These are phyloP conservation scores for Scaeva pyrastri DNA, from an alignment of 2,888 invertebrate species.

Conservation along the genomic window DNA sequence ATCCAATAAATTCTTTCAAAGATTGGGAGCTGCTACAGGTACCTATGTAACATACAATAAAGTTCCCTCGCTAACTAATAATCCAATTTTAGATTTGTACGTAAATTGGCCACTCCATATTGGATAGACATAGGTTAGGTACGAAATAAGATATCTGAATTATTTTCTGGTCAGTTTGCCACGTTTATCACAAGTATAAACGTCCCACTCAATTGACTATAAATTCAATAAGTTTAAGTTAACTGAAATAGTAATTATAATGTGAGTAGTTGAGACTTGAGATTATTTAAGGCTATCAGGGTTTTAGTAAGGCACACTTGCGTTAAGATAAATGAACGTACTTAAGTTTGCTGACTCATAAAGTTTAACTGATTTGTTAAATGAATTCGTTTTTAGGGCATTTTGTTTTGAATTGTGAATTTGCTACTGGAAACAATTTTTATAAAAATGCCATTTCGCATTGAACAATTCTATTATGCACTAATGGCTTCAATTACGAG, in stretches of 20 bases:
- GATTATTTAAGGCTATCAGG: slow-evolving; percentile 21
- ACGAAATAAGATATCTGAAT: slow-evolving; percentile 34
- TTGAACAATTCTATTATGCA: too few relatives aligned
- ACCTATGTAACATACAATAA: not conserved
- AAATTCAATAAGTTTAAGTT: slow-evolving; percentile 37
- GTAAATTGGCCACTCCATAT: not conserved
- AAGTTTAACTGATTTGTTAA: not conserved
- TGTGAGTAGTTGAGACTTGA: slow-evolving; percentile 14
- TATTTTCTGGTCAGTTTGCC: slow-evolving; percentile 53
- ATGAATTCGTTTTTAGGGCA: not conserved
- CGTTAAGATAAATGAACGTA: slow-evolving; percentile 16
- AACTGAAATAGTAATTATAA: slow-evolving; percentile 22
- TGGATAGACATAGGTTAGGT: not conserved
- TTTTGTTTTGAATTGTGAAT: not conserved
- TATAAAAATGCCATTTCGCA: not conserved
- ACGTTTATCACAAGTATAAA: slow-evolving; percentile 23
- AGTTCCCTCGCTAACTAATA: slow-evolving; percentile 11
- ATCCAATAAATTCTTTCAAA: slow-evolving; percentile 50
- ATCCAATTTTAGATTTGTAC: slow-evolving; percentile 25
- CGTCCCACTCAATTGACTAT: slow-evolving; percentile 49
- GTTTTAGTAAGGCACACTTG: not conserved
- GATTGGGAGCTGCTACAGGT: slow-evolving; percentile 21
- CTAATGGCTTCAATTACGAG: not conserved
- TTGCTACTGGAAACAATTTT: not conserved
- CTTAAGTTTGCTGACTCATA: slow-evolving; percentile 9